A percentile compares a stretch with the other conserved stretches of the same genome.
Conservation (phyloP, 2,888 invertebrate genomes). For the Pyrgus malvae region DNA sequence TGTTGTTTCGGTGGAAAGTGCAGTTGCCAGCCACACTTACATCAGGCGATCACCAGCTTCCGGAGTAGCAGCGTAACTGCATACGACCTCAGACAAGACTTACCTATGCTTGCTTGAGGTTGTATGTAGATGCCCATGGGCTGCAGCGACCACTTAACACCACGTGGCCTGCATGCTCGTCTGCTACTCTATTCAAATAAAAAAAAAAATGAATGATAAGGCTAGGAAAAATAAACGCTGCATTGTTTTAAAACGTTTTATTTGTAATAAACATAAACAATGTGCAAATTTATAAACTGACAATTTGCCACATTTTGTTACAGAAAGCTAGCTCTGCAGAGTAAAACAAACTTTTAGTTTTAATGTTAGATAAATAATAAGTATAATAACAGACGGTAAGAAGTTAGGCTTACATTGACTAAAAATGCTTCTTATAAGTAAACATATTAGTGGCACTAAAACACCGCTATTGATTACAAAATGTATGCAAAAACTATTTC, state of each 20-base stretch:
- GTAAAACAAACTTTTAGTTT: constrained; percentile 48
- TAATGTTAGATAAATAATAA: constrained; percentile 49
- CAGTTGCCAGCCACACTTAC: too few relatives aligned
- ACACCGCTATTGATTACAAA: constrained; percentile 41
- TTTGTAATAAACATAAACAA: constrained; percentile 76
- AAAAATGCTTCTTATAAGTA: constrained; percentile 64
- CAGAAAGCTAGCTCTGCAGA: constrained; percentile 42
- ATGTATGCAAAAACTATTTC: constrained; percentile 45
- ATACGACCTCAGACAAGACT: too few relatives aligned
- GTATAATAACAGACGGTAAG: constrained; percentile 46
- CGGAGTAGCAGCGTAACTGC: too few relatives aligned
- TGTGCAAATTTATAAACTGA: constrained; percentile 71
- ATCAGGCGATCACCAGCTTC: too few relatives aligned
- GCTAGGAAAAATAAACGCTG: background rate
- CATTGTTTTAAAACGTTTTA: constrained; percentile 60
- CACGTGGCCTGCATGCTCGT: too few relatives aligned
- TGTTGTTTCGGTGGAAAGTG: too few relatives aligned
- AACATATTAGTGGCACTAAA: constrained; percentile 65
- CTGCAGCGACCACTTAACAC: too few relatives aligned
- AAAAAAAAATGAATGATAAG: too few relatives aligned
- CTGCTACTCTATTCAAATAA: too few relatives aligned
- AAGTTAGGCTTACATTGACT: constrained; percentile 63
- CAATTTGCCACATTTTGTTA: constrained; percentile 47
- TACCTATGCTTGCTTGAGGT: too few relatives aligned
- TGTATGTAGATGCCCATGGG: too few relatives aligned